Conservation (phyloP, 2,797 vertebrate species). For the Manis pentadactyla region DNA sequence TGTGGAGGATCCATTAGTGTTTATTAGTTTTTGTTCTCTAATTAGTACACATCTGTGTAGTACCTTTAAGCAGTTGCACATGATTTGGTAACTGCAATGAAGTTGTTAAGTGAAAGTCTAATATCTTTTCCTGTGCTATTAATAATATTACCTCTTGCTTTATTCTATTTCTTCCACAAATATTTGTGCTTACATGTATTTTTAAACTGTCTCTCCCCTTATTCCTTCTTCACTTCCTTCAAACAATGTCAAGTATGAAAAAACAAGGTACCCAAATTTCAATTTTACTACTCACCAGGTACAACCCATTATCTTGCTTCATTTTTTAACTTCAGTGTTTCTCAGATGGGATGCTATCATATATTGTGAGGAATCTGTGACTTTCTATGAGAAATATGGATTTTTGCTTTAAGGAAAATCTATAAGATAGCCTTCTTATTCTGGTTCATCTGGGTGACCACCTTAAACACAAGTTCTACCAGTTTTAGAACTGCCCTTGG, state of each 20-base stretch:
- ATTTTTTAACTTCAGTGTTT: background rate
- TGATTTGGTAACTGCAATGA: background rate
- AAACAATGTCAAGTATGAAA: background rate
- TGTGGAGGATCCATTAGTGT: background rate
- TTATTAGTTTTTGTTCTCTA: background rate
- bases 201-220: background rate
- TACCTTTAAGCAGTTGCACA: background rate
- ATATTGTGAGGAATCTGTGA: background rate
- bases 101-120: background rate
- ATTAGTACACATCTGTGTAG: background rate
- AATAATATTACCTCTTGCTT: background rate
- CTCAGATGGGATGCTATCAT: background rate
- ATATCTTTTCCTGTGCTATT: constrained; percentile 10
- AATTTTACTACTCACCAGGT: background rate
- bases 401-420: constrained; percentile 29
- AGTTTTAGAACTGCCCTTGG: background rate
- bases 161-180: background rate
- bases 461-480: background rate
- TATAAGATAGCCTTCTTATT: background rate
- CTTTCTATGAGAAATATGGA: background rate
- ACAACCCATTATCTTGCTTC: background rate
- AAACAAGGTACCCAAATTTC: background rate
- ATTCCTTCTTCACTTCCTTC: background rate
- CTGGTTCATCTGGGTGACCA: background rate
- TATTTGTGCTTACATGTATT: background rate